Percentiles rank a stretch among this genome's conserved stretches.
Conservation (phyloP, 1,140 invertebrate genomes). For the Caenorhabditis inopinata region DNA sequence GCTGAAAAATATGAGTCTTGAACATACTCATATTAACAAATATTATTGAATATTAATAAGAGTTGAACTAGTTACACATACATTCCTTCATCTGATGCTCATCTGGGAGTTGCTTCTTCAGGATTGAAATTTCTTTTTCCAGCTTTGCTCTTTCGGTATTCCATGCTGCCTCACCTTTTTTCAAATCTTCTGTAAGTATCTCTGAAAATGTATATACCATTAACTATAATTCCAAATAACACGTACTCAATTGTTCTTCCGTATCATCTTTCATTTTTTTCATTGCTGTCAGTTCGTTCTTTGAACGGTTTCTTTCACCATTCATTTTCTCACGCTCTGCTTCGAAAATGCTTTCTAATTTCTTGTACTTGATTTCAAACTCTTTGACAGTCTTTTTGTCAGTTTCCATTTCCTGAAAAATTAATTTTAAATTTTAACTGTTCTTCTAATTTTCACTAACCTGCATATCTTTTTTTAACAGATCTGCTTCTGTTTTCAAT, state of each 20-base stretch:
- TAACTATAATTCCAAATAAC: background rate
- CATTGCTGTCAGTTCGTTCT: constrained; percentile 55
- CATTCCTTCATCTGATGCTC: constrained; percentile 34
- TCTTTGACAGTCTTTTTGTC: constrained; percentile 52
- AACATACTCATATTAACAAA: background rate
- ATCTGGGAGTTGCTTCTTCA: constrained; percentile 33
- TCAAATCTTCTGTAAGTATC: constrained; percentile 24
- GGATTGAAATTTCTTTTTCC: constrained; percentile 38
- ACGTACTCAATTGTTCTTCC: constrained; percentile 43
- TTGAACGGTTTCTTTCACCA: constrained; percentile 54
- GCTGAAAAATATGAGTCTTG: background rate
- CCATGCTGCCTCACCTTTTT: constrained; percentile 47
- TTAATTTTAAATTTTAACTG: too few species aligned
- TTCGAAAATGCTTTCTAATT: constrained; percentile 61
- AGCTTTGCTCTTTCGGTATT: constrained; percentile 41
- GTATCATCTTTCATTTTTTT: constrained; percentile 61
- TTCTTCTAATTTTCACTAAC: background rate
- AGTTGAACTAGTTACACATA: constrained; percentile 35
- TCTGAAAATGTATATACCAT: constrained; percentile 17
- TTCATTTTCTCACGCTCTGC: constrained; percentile 63
- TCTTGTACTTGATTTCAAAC: constrained; percentile 62
- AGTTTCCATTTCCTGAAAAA: constrained; percentile 51
- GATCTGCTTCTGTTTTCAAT: constrained; percentile 51
- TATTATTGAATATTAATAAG: constrained; percentile 17
- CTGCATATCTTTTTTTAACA: constrained; percentile 42